Evolutionary conservation across 2,888 invertebrate genomes (phyloP).

Genomic region (Leptinotarsa rubiginosa): DNA sequence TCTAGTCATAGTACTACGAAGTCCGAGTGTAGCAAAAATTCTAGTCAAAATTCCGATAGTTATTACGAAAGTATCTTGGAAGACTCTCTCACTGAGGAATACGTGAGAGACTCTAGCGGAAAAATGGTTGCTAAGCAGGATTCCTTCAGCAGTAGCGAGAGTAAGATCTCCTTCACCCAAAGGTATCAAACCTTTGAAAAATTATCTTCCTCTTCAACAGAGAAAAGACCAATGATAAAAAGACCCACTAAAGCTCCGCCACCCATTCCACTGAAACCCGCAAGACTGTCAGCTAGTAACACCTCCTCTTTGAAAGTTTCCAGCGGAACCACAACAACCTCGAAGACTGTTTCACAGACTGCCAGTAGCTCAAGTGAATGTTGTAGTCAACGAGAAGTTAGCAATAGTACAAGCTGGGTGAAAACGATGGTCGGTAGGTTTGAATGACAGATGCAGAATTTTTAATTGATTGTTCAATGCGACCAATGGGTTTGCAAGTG

Average conservation of each 20-base stretch:
- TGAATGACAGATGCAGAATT: slow-evolving; percentile 67
- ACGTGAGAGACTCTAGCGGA: slow-evolving; percentile 57
- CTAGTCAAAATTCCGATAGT: slow-evolving; percentile 62
- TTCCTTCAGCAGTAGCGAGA: slow-evolving; percentile 55
- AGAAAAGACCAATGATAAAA: slow-evolving; percentile 50
- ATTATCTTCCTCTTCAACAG: slow-evolving; percentile 16
- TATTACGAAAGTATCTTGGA: slow-evolving; percentile 64
- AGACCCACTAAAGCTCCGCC: slow-evolving; percentile 71
- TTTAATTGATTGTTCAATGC: slow-evolving; percentile 38
- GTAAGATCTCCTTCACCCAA: slow-evolving; percentile 28
- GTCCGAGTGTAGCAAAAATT: slow-evolving; percentile 49
- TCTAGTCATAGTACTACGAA: slow-evolving; percentile 55
- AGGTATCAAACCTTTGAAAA: slow-evolving; percentile 32
- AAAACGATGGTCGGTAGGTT: slow-evolving; percentile 80
- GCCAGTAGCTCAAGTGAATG: slow-evolving; percentile 20
- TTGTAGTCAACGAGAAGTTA: slow-evolving; percentile 20
- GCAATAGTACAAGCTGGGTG: slow-evolving; percentile 74
- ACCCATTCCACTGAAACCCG: slow-evolving; percentile 75
- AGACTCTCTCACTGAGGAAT: slow-evolving; percentile 60
- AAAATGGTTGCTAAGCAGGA: slow-evolving; percentile 57
- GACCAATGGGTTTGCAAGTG: neutral
- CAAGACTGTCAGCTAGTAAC: slow-evolving; percentile 46
- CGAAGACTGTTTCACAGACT: slow-evolving; percentile 20
- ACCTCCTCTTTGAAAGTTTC: slow-evolving; percentile 34
- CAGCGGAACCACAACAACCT: slow-evolving; percentile 34